phyloP scores from a whole-genome alignment of 1,140 invertebrate genomes.

The Trachelipus rathkii region DNA sequence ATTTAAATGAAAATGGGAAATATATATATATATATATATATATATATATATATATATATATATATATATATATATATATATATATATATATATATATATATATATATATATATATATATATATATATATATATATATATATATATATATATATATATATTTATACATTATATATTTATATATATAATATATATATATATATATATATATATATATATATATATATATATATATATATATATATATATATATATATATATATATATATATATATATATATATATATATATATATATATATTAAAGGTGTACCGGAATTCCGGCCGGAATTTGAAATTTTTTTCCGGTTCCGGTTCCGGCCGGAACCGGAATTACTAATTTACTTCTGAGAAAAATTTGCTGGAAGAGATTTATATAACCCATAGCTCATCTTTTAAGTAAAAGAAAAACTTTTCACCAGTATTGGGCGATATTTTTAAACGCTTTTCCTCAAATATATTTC shows the following conservation, averaged over 20 bases:
- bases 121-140: constrained; percentile 9
- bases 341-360: too few species aligned
- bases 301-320: too few species aligned
- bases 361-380: too few species aligned
- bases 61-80: constrained; percentile 8
- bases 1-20: too few species aligned
- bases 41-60: constrained; percentile 6
- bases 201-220: constrained; percentile 11
- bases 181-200: constrained; percentile 8
- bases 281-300: too few species aligned
- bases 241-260: constrained; percentile 9
- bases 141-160: not conserved
- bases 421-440: too few species aligned
- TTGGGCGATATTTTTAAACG: too few species aligned
- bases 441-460: too few species aligned
- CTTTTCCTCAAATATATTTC: too few species aligned
- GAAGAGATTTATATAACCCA: too few species aligned
- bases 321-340: too few species aligned
- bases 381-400: too few species aligned
- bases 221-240: constrained; percentile 9
- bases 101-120: constrained; percentile 11
- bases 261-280: not conserved
- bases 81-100: constrained; percentile 13
- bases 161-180: not conserved
- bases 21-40: constrained; percentile 12